Base-by-base conservation (phyloP, 1,140 invertebrate genomes). In the Sitobion miscanthi region DNA sequence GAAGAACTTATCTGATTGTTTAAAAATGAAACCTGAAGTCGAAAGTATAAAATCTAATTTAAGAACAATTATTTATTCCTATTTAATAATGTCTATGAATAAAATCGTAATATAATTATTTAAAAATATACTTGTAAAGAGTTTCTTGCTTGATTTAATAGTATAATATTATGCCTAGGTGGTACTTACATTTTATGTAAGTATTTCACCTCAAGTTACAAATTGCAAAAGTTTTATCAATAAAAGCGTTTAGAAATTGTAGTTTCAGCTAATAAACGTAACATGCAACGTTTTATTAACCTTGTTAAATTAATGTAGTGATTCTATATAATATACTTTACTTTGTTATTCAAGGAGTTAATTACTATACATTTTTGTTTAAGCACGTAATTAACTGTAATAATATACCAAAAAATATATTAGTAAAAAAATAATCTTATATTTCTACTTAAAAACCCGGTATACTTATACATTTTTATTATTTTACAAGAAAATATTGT, bases 251-350 rank as follows among this genome's bases (percentile, higher is more conserved):
- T 77, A 77, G n/a, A 77, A 77, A 77, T 77, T 77, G 30, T 77
- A n/a, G 62, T 77, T 77, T 77, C n/a, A 77, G 62, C 62, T 77
- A 77, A 77, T 77, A 77, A 77, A 77, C 30, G n/a, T n/a, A 77
- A 77, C 62, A 83, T n/a, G 20, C 20, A 83, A 83, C 77, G 35
- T 38, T 83, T n/a, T 77, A 77, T 77, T 77, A 35, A n/a, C n/a
- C 14, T 17, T n/a, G 14, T 77, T 52, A 77, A 77, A n/a, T n/a
- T 17, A 77, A 77, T 77, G 62, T 35, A 35, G 62, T 77, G 30
- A 69, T 77, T 77, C n/a, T 77, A 77, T 77, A 77, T n/a, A 77
- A 77, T n/a, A 77, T 77, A 77, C 62, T 77, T 77, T n/a, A 77
- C 62, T 77, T 77, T 77, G 30, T 77, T 77, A 14, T 77, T 77